phyloP scores from a whole-genome alignment of 35 echinoderm and acorn worm genomes.

The Ophiothrix spiculata region DNA sequence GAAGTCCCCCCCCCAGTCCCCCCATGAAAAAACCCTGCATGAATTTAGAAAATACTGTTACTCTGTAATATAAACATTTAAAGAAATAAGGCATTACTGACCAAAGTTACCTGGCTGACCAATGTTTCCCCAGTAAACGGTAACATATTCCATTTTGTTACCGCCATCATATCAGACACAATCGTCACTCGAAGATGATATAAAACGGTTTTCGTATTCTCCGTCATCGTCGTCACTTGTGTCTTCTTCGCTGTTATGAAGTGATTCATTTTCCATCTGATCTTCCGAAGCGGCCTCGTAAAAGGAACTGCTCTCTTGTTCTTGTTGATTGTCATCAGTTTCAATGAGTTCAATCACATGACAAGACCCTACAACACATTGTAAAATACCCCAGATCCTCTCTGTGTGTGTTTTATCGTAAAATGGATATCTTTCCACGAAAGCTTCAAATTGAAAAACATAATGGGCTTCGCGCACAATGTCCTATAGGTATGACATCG shows the following conservation, averaged over 20 bases:
- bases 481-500: not conserved
- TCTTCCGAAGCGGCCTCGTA: not conserved
- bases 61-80: no score
- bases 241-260: not conserved
- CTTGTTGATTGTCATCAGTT: not conserved
- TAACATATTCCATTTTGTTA: no score
- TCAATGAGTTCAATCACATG: not conserved
- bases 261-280: not conserved
- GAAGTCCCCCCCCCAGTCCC: no score
- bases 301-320: not conserved
- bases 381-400: not conserved
- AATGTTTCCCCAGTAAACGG: no score
- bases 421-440: not conserved
- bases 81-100: no score
- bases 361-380: not conserved
- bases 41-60: no score
- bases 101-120: no score
- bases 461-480: not conserved
- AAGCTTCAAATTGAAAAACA: not conserved
- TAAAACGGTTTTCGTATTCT: not conserved
- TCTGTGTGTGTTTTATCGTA: not conserved
- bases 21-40: no score
- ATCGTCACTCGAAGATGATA: not conserved
- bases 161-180: no score
- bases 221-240: not conserved